phyloP scores from a whole-genome alignment of 2,113 vertebrate species.

The Halcyon senegalensis region DNA sequence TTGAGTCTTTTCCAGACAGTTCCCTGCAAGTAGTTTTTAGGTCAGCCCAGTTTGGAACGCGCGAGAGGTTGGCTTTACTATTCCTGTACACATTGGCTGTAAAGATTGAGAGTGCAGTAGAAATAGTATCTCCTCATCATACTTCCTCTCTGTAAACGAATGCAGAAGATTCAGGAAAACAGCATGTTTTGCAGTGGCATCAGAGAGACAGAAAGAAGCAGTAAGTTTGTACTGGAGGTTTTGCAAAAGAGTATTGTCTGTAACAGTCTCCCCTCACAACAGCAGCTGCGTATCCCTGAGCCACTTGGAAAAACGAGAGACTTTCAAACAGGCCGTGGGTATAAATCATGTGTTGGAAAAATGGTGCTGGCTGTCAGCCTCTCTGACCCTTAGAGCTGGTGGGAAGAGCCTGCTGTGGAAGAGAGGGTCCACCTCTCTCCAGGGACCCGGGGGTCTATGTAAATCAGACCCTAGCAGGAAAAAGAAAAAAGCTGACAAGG shows the following conservation, averaged over 20 bases:
- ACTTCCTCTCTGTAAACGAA: rapidly evolving
- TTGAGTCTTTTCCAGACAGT: neutral
- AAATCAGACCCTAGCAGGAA: neutral
- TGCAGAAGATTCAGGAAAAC: neutral
- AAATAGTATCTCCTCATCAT: neutral
- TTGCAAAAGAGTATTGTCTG: neutral
- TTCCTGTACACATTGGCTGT: neutral
- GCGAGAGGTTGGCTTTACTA: neutral
- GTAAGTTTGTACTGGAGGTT: neutral
- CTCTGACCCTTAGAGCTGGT: neutral
- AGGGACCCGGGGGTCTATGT: no score
- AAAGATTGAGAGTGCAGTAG: neutral
- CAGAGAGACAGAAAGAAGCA: neutral
- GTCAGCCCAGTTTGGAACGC: neutral
- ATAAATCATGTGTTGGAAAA: neutral
- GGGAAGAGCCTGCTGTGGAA: neutral
- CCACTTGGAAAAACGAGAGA: neutral
- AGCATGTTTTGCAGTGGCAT: neutral
- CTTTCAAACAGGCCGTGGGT: neutral
- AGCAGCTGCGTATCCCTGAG: neutral
- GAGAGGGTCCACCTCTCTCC: neutral
- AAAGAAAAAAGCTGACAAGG: neutral
- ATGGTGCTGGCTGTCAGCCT: neutral
- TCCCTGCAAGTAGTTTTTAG: neutral
- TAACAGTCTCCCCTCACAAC: neutral